phyloP scores from a whole-genome alignment of 2,888 invertebrate genomes.

The Caenorhabditis uteleia region DNA sequence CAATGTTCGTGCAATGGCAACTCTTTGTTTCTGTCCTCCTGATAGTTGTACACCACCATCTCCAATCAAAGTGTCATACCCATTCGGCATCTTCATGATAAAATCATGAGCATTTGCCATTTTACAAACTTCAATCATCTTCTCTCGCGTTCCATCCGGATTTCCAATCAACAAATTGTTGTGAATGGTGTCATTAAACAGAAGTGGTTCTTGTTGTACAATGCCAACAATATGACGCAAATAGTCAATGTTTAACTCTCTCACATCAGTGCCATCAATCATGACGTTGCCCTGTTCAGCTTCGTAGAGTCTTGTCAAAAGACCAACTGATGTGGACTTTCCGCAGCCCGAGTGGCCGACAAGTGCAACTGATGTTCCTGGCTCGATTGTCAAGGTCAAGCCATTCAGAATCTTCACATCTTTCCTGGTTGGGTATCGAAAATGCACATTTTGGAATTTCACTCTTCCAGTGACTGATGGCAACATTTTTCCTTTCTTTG shows the following conservation, averaged over 20 bases:
- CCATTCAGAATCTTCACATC: constrained; percentile 50
- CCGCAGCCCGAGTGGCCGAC: constrained; percentile 58
- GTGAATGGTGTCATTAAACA: constrained; percentile 60
- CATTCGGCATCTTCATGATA: constrained; percentile 56
- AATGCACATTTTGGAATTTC: constrained; percentile 59
- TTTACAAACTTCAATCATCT: constrained; percentile 58
- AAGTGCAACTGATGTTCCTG: constrained; percentile 54
- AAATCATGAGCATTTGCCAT: constrained; percentile 66
- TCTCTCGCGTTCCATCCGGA: constrained; percentile 42
- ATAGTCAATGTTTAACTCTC: constrained; percentile 52
- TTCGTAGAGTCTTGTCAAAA: constrained; percentile 51
- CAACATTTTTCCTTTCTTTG: constrained; percentile 38
- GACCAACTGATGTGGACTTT: constrained; percentile 53
- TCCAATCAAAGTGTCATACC: constrained; percentile 61
- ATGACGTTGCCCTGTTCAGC: constrained; percentile 45
- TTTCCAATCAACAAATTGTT: constrained; percentile 52
- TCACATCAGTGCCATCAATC: constrained; percentile 58
- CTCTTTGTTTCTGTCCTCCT: constrained; percentile 62
- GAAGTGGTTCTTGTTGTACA: constrained; percentile 62
- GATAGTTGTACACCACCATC: constrained; percentile 64
- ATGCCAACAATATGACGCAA: constrained; percentile 59
- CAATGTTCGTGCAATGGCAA: constrained; percentile 57
- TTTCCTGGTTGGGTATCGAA: constrained; percentile 56
- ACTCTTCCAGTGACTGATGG: constrained; percentile 34
- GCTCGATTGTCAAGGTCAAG: constrained; percentile 45